phyloP scores from a whole-genome alignment of 2,113 vertebrate genomes.

The Antechinus flavipes region DNA sequence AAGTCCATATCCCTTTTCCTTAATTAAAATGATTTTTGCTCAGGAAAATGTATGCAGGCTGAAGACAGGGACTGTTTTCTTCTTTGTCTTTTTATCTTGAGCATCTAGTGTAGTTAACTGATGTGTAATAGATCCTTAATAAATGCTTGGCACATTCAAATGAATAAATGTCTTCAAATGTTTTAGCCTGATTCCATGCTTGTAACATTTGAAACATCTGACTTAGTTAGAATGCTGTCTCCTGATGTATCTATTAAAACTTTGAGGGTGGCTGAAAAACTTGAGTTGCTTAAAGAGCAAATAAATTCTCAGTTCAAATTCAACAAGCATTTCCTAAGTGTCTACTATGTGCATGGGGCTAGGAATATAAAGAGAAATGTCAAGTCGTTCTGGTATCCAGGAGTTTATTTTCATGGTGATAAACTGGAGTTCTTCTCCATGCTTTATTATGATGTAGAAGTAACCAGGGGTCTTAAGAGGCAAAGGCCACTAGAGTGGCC shows the following conservation, averaged over 20 bases:
- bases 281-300: neutral
- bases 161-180: neutral
- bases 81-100: neutral
- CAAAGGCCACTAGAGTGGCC: neutral
- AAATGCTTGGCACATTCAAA: neutral
- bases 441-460: neutral
- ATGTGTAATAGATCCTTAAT: no score
- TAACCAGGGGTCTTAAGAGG: neutral
- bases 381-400: neutral
- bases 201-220: neutral
- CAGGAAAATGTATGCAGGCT: neutral
- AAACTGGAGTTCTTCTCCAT: neutral
- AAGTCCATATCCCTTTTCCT: neutral
- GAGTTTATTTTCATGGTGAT: neutral
- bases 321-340: neutral
- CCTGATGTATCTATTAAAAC: neutral
- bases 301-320: neutral
- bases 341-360: neutral
- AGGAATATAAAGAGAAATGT: neutral
- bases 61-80: neutral
- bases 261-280: neutral
- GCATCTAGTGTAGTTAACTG: neutral
- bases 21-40: neutral
- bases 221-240: neutral
- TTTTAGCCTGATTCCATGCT: neutral